A percentile compares a stretch with the other conserved stretches of the same genome.
phyloP scores from a whole-genome alignment of 2,113 vertebrate species.

The Nibea coibor region DNA sequence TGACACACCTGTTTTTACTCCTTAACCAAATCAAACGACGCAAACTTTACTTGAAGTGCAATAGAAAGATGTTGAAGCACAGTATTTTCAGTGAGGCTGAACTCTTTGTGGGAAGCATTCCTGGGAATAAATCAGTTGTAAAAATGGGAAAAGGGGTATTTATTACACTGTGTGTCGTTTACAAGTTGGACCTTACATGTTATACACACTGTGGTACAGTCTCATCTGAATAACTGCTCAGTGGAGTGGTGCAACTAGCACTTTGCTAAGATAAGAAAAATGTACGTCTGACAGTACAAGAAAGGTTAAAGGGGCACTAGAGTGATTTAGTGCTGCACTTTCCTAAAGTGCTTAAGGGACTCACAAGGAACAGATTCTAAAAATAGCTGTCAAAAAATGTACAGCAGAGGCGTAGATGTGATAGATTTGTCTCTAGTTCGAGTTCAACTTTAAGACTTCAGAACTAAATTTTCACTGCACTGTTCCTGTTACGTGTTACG shows the following conservation, averaged over 20 bases:
- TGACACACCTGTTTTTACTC: not conserved
- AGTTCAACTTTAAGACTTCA: not conserved
- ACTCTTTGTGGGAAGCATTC: not conserved
- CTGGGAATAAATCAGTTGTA: not conserved
- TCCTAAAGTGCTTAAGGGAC: not conserved
- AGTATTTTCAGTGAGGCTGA: not conserved
- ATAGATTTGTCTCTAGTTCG: not conserved
- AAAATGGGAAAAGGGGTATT: not conserved
- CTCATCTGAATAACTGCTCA: not conserved
- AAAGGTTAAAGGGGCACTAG: not conserved
- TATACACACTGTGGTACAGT: not conserved
- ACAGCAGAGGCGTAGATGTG: not conserved
- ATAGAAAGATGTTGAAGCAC: not conserved
- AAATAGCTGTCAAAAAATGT: not conserved
- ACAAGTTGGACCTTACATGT: not conserved
- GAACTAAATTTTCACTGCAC: not conserved
- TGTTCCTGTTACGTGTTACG: no score
- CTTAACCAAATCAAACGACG: not conserved
- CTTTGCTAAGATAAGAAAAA: not conserved
- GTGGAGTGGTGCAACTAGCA: not conserved
- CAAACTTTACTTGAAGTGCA: not conserved
- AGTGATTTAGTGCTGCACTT: not conserved
- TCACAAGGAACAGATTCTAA: no score
- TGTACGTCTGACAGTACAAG: no score
- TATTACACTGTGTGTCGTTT: not conserved